phyloP scores from a whole-genome alignment of 2,888 invertebrate genomes.

The Torymus tubicola region DNA sequence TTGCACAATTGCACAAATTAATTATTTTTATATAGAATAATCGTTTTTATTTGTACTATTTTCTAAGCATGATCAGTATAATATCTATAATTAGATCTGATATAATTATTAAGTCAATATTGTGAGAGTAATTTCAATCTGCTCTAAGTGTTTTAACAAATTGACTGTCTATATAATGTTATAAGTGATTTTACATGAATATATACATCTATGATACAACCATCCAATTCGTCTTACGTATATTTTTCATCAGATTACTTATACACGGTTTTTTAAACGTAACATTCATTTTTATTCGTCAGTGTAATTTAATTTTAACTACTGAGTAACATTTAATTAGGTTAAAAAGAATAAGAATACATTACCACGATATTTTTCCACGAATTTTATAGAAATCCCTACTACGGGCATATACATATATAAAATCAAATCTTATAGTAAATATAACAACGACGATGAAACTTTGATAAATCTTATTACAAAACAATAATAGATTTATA shows the following conservation, averaged over 20 bases:
- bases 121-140: not conserved
- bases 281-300: conserved; percentile 18
- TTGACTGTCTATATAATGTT: conserved; percentile 15
- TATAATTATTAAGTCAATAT: conserved; percentile 18
- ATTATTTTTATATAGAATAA: conserved; percentile 43
- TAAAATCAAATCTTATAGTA: no score
- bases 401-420: conserved; percentile 26
- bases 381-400: conserved; percentile 14
- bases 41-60: conserved; percentile 41
- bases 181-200: not conserved
- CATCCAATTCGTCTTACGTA: not conserved
- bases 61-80: conserved; percentile 26
- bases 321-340: conserved; percentile 34
- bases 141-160: conserved; percentile 14
- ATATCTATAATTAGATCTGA: not conserved
- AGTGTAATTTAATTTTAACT: conserved; percentile 3
- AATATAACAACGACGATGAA: no score
- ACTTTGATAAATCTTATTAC: no score
- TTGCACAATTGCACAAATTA: conserved; percentile 46
- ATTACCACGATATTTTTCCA: conserved; percentile 2
- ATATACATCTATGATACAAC: conserved; percentile 13
- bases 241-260: not conserved
- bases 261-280: conserved; percentile 1
- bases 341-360: conserved; percentile 11
- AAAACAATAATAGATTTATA: no score